phyloP scores from a whole-genome alignment of 2,888 invertebrate genomes.

The Cephus spinipes region DNA sequence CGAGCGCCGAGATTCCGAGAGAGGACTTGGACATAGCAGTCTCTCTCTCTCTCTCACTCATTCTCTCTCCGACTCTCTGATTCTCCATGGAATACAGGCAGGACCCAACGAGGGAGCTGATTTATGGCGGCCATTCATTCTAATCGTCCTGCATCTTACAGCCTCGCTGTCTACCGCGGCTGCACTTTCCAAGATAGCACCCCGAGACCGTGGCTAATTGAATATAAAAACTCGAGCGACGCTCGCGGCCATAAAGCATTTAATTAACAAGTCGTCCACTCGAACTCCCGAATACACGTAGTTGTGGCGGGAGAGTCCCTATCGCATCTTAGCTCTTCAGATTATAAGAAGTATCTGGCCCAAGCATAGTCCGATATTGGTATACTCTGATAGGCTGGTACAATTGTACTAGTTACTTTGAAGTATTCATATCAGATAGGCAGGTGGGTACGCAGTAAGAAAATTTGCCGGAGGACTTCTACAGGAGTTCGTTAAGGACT shows the following conservation, averaged over 20 bases:
- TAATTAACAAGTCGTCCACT: conserved; percentile 50
- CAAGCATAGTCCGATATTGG: not conserved
- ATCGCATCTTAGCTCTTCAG: not conserved
- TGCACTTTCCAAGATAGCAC: conserved; percentile 52
- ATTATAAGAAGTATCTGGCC: not conserved
- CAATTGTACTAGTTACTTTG: not conserved
- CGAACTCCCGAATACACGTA: not conserved
- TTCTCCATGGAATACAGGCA: conserved; percentile 24
- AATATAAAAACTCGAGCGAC: conserved; percentile 60
- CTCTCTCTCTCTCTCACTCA: conserved; percentile 10
- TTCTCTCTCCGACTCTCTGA: conserved; percentile 1
- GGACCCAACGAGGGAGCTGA: conserved; percentile 52
- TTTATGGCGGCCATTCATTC: conserved; percentile 61
- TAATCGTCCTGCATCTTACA: conserved; percentile 60
- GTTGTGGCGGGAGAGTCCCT: not conserved
- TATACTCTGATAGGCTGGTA: not conserved
- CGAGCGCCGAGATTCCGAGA: conserved; percentile 10
- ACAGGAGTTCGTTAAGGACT: not conserved
- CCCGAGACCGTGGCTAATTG: conserved; percentile 54
- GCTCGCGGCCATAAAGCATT: conserved; percentile 57
- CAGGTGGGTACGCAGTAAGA: not conserved
- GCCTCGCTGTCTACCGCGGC: conserved; percentile 48
- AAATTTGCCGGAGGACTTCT: not conserved
- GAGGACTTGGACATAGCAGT: conserved; percentile 22
- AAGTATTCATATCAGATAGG: not conserved